A percentile compares a stretch with the other conserved stretches of the same genome.
These are phyloP conservation scores for Muschampia plurimacula DNA, from an alignment of 2,888 invertebrate genomes.

Conservation along the genomic window DNA sequence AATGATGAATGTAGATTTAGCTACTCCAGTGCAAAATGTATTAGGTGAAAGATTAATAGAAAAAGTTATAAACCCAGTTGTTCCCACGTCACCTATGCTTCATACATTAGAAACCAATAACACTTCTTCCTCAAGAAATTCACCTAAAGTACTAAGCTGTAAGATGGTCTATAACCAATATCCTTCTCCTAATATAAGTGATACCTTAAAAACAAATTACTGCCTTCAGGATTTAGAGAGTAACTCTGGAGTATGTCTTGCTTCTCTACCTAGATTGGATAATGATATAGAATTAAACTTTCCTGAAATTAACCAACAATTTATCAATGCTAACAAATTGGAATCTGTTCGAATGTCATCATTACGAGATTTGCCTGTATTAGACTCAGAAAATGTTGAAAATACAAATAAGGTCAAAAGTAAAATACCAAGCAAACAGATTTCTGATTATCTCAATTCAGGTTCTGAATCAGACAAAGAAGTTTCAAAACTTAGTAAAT, in stretches of 20 bases:
- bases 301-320: conserved; percentile 82
- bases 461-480: conserved; percentile 60
- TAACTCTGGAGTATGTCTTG: conserved; percentile 75
- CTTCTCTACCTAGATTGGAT: conserved; percentile 76
- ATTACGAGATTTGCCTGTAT: conserved; percentile 54
- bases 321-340: conserved; percentile 77
- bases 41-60: conserved; percentile 74
- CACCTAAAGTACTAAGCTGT: conserved; percentile 62
- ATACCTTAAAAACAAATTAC: conserved; percentile 66
- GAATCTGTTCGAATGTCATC: conserved; percentile 53
- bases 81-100: conserved; percentile 58
- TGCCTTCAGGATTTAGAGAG: conserved; percentile 76
- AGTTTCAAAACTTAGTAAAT: conserved; percentile 71
- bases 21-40: conserved; percentile 71
- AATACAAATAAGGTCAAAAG: conserved; percentile 40
- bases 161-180: conserved; percentile 71
- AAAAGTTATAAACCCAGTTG: conserved; percentile 74
- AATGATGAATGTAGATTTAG: conserved; percentile 78
- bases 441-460: conserved; percentile 46
- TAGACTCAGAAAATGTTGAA: conserved; percentile 51
- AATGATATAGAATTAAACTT: conserved; percentile 81
- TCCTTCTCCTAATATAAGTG: conserved; percentile 55
- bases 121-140: conserved; percentile 41
- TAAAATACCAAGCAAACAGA: conserved; percentile 41
- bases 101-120: conserved; percentile 53